Conservation (phyloP, 2,113 vertebrate species). For the Corynorhinus townsendii region DNA sequence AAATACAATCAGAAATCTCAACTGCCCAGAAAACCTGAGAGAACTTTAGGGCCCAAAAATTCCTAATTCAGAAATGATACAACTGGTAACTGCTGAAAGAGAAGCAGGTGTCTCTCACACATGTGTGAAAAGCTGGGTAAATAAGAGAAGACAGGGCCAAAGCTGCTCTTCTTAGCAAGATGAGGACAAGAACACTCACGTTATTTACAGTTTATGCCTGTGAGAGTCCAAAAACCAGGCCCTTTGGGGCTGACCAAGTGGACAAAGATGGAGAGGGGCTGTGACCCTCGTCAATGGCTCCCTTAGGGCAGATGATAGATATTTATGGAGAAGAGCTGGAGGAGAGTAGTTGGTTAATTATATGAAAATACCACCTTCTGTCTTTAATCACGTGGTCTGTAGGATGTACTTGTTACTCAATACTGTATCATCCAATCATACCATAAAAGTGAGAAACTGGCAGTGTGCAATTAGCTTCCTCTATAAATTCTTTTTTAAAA, state of each 20-base stretch:
- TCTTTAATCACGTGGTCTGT: not conserved
- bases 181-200: fast-evolving
- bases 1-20: not conserved
- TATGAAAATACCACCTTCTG: not conserved
- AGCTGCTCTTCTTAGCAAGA: not conserved
- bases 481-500: not conserved
- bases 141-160: not conserved
- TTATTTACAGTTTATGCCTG: fast-evolving
- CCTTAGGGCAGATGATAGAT: fast-evolving
- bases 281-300: fast-evolving
- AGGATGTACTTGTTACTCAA: not conserved
- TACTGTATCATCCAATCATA: not conserved
- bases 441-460: not conserved
- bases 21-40: not conserved
- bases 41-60: not conserved
- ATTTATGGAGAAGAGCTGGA: not conserved
- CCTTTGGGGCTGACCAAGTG: no score
- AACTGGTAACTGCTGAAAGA: not conserved
- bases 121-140: no score
- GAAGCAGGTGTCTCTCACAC: not conserved
- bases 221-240: not conserved
- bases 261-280: not conserved
- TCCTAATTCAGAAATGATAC: not conserved
- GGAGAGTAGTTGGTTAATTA: not conserved
- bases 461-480: not conserved